Percentiles rank a stretch among this genome's conserved stretches.
These are phyloP conservation scores for Drosophila buzzatii DNA, from an alignment of 2,888 invertebrate genomes.

Conservation along the genomic window DNA sequence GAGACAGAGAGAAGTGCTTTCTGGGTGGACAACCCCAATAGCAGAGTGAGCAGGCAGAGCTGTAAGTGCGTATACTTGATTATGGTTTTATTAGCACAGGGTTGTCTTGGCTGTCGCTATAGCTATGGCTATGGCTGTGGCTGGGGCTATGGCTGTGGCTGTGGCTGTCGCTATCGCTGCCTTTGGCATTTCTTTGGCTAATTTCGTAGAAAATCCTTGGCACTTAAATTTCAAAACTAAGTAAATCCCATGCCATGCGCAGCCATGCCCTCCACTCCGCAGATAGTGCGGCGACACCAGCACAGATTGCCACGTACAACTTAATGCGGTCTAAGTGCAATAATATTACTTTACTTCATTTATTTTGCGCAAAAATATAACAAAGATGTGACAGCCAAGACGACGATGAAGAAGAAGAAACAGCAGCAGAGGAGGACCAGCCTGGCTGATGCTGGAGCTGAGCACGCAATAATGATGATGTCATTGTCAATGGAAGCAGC, in stretches of 20 bases:
- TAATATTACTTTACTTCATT: conserved; percentile 83
- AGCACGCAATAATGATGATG: conserved; percentile 83
- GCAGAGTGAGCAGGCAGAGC: conserved; percentile 26
- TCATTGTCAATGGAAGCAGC: conserved; percentile 82
- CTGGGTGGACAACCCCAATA: not conserved
- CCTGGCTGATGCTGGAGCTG: conserved; percentile 44
- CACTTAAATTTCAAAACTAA: conserved; percentile 79
- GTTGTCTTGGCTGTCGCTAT: conserved; percentile 26
- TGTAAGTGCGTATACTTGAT: conserved; percentile 77
- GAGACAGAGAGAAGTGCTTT: conserved; percentile 6
- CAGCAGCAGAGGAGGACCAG: conserved; percentile 14
- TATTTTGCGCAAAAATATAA: conserved; percentile 82
- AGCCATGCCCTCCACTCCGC: conserved; percentile 4
- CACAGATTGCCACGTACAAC: conserved; percentile 82
- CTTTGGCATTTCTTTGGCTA: conserved; percentile 70
- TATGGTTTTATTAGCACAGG: conserved; percentile 75
- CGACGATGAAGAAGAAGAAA: conserved; percentile 5
- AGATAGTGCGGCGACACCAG: conserved; percentile 35
- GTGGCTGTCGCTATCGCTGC: conserved; percentile 22
- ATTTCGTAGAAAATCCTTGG: conserved; percentile 77
- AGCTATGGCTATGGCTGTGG: not conserved
- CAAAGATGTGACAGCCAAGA: conserved; percentile 77
- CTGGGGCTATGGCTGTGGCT: conserved; percentile 1
- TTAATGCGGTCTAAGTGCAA: conserved; percentile 83
- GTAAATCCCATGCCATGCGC: conserved; percentile 50